Evolutionary conservation across 2,113 vertebrate species (phyloP).

Genomic region (Theristicus caerulescens): DNA sequence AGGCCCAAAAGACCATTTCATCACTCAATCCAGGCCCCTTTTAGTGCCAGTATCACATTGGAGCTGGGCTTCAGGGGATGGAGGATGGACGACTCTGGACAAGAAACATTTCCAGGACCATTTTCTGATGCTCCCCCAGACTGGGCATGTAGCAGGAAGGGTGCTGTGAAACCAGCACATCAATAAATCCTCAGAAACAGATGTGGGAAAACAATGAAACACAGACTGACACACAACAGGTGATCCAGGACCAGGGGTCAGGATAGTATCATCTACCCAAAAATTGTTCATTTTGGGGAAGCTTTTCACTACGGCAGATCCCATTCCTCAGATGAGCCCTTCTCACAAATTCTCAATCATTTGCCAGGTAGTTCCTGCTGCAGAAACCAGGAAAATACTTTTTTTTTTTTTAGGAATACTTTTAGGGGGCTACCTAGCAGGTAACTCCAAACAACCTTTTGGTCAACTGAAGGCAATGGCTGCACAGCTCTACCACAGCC

Average conservation of each 20-base stretch:
- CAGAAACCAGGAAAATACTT: not conserved
- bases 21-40: not conserved
- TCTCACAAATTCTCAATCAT: not conserved
- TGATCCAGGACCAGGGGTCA: not conserved
- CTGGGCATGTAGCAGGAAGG: not conserved
- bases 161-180: not conserved
- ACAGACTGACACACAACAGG: not conserved
- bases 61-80: not conserved
- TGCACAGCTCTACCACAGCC: not conserved
- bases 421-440: not conserved
- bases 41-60: not conserved
- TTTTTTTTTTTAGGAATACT: too few species aligned
- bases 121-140: not conserved
- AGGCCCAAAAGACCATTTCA: not conserved
- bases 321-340: not conserved
- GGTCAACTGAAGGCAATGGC: not conserved
- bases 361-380: not conserved
- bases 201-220: not conserved
- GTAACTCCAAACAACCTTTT: not conserved
- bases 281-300: not conserved
- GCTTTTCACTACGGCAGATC: not conserved
- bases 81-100: not conserved
- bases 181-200: not conserved
- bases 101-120: not conserved
- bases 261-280: not conserved